Evolutionary conservation across 1,140 invertebrate species (phyloP).

Genomic region (Phthorimaea operculella): DNA sequence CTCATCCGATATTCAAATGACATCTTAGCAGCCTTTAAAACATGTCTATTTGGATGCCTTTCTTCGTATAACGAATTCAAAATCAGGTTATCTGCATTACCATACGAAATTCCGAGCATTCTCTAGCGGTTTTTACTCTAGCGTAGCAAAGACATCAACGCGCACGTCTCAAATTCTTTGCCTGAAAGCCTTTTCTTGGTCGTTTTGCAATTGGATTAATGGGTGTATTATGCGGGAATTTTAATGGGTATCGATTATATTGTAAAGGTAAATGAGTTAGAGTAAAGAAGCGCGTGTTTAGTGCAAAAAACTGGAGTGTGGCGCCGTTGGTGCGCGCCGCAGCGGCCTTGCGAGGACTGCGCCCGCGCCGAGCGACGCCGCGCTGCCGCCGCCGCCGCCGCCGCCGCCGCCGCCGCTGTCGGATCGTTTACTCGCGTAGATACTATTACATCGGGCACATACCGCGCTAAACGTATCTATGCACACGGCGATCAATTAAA

Average conservation of each 20-base stretch:
- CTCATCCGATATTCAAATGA: not conserved
- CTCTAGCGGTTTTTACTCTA: not conserved
- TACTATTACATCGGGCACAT: constrained; percentile 42
- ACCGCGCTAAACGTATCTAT: constrained; percentile 18
- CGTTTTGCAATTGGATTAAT: not conserved
- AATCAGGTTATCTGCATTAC: not conserved
- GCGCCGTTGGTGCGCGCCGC: constrained; percentile 6
- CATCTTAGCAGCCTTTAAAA: not conserved
- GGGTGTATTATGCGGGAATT: not conserved
- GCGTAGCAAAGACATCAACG: constrained; percentile 1
- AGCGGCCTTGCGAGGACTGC: constrained; percentile 35
- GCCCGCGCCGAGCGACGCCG: constrained; percentile 13
- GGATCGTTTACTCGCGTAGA: constrained; percentile 51
- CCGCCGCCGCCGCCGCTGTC: constrained; percentile 37
- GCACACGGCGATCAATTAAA: not conserved
- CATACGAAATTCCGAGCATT: not conserved
- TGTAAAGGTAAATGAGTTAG: too few species aligned
- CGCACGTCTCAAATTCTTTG: not conserved
- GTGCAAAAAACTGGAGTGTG: not conserved
- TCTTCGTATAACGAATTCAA: not conserved
- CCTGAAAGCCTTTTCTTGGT: not conserved
- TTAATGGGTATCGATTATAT: not conserved
- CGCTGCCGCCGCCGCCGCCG: constrained; percentile 33
- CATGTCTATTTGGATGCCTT: not conserved
- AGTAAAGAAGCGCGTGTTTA: not conserved